Evolutionary conservation across 2,797 vertebrate species (phyloP).

Genomic region (Buphagus erythrorhynchus): DNA sequence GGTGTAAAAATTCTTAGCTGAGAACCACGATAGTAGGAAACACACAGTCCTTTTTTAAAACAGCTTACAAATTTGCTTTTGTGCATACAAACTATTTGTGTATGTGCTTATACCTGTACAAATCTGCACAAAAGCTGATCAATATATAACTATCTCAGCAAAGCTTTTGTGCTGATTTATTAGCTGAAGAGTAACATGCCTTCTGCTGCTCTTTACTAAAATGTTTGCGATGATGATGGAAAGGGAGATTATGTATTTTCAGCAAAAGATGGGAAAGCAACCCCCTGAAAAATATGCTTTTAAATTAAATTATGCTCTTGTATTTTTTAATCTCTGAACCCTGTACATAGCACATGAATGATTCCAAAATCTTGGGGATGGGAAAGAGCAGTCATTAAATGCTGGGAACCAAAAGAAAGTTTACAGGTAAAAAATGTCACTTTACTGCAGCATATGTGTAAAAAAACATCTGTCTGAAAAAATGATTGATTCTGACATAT

Average conservation of each 20-base stretch:
- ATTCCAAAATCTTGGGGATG: neutral
- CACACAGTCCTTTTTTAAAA: neutral
- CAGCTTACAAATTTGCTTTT: neutral
- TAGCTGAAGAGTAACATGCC: neutral
- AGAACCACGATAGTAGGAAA: neutral
- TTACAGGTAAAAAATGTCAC: neutral
- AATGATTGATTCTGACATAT: constrained; percentile 24
- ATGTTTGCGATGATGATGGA: neutral
- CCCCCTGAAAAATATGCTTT: neutral
- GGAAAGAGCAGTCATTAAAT: neutral
- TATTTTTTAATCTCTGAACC: neutral
- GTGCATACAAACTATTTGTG: neutral
- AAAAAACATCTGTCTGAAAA: neutral
- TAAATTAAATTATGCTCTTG: neutral
- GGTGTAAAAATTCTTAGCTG: neutral
- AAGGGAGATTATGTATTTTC: neutral
- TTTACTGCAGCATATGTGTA: neutral
- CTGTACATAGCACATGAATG: neutral
- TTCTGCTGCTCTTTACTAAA: neutral
- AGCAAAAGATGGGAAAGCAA: neutral
- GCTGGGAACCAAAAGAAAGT: neutral
- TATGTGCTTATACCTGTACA: neutral
- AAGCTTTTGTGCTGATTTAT: neutral
- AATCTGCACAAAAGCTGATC: neutral
- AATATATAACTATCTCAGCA: neutral